phyloP scores from a whole-genome alignment of 2,888 invertebrate genomes.

The Euproctis similis region DNA sequence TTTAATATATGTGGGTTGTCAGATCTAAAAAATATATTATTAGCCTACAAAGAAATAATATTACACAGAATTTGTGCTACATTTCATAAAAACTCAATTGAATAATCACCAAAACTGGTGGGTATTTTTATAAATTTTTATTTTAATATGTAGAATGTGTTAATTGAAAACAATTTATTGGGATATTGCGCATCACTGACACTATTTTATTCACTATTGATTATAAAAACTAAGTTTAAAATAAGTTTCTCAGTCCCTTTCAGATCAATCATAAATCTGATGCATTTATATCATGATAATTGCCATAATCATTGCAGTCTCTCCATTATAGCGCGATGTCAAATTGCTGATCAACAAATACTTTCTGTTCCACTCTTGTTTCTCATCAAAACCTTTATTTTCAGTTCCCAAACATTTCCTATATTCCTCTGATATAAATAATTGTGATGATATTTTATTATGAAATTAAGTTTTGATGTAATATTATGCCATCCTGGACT shows the following conservation, averaged over 20 bases:
- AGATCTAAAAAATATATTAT: conserved; percentile 17
- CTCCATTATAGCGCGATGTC: too few relatives aligned
- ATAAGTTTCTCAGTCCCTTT: too few relatives aligned
- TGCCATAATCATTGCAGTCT: too few relatives aligned
- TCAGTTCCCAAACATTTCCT: too few relatives aligned
- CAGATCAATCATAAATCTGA: conserved; percentile 1
- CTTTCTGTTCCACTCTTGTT: too few relatives aligned
- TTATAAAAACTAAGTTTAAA: neutral
- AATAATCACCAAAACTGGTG: neutral
- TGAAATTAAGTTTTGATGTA: too few relatives aligned
- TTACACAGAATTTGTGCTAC: conserved; percentile 1
- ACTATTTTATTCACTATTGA: conserved; percentile 1
- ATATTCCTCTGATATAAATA: neutral
- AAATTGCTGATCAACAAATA: too few relatives aligned
- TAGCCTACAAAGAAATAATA: conserved; percentile 15
- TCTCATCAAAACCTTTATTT: too few relatives aligned
- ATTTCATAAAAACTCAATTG: neutral
- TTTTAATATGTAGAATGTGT: neutral
- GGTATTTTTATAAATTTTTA: too few relatives aligned
- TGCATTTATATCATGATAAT: conserved; percentile 3
- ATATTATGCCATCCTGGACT: too few relatives aligned
- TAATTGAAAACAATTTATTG: neutral
- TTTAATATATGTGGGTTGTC: conserved; percentile 7
- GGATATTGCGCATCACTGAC: conserved; percentile 1
- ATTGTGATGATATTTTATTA: neutral